A percentile compares a stretch with the other conserved stretches of the same genome.
These are phyloP conservation scores for Chamaetylas fuelleborni DNA, from an alignment of 2,113 vertebrate genomes.

Conservation along the genomic window DNA sequence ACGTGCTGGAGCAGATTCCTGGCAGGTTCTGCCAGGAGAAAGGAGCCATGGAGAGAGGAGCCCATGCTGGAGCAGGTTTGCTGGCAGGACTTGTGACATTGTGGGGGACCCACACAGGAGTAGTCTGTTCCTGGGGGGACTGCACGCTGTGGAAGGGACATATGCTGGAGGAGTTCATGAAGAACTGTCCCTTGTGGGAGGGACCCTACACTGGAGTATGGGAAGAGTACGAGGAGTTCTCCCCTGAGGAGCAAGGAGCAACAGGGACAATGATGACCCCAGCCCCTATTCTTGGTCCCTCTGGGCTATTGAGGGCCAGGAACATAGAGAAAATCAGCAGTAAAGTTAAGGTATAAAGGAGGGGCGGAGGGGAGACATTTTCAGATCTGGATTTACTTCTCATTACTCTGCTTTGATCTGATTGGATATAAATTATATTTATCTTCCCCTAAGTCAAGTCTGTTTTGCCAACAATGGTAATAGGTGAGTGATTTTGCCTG, in stretches of 20 bases:
- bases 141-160: not conserved
- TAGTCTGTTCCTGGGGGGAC: not conserved
- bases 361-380: not conserved
- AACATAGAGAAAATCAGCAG: not conserved
- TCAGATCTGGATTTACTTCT: not conserved
- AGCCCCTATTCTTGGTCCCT: not conserved
- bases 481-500: not conserved
- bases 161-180: not conserved
- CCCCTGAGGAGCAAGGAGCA: not conserved
- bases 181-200: not conserved
- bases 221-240: accelerated
- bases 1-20: not conserved
- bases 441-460: not conserved
- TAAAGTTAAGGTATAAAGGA: not conserved
- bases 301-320: not conserved
- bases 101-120: not conserved
- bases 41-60: not conserved
- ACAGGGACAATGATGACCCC: not conserved
- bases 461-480: not conserved
- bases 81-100: not conserved
- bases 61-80: not conserved
- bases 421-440: not conserved
- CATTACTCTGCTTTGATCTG: not conserved
- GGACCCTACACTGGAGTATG: accelerated
- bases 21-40: not conserved